Evolutionary conservation across 2,888 invertebrate genomes (phyloP).

Genomic region (Iphiclides podalirius): DNA sequence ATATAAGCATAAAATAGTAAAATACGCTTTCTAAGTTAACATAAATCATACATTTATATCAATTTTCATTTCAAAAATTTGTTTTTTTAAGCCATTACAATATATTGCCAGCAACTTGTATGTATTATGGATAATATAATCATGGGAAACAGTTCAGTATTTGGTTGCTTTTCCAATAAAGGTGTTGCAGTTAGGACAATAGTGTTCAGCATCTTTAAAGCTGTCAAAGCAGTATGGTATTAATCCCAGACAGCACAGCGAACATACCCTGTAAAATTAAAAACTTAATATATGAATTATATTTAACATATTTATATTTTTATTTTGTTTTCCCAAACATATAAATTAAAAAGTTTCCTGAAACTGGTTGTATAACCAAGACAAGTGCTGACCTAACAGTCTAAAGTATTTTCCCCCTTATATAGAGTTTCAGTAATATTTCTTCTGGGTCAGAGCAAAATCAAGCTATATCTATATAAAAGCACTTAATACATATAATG

Average conservation of each 20-base stretch:
- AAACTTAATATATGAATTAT: no score
- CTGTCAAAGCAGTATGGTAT: slow-evolving; percentile 74
- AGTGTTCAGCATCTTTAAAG: slow-evolving; percentile 75
- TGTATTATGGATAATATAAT: slow-evolving; percentile 3
- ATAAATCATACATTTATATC: neutral
- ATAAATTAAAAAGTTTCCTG: no score
- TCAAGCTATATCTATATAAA: no score
- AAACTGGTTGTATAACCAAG: no score
- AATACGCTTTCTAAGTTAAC: neutral
- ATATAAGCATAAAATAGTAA: neutral
- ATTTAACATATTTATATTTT: no score
- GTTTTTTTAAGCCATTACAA: slow-evolving; percentile 3
- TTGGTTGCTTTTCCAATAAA: slow-evolving; percentile 72
- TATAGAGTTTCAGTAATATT: no score
- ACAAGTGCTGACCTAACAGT: no score
- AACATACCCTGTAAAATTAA: slow-evolving; percentile 70
- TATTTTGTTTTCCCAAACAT: no score
- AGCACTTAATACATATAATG: no score
- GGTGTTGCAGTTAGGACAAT: slow-evolving; percentile 73
- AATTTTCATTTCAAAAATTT: neutral
- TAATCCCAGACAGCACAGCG: slow-evolving; percentile 70
- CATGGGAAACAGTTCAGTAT: slow-evolving; percentile 43
- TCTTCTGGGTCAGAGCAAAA: no score
- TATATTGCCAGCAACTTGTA: slow-evolving; percentile 5
- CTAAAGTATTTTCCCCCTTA: no score